Percentiles rank a stretch among this genome's conserved stretches.
Evolutionary conservation across 2,113 vertebrate genomes (phyloP).

Genomic region (Rhinolophus ferrumequinum): DNA sequence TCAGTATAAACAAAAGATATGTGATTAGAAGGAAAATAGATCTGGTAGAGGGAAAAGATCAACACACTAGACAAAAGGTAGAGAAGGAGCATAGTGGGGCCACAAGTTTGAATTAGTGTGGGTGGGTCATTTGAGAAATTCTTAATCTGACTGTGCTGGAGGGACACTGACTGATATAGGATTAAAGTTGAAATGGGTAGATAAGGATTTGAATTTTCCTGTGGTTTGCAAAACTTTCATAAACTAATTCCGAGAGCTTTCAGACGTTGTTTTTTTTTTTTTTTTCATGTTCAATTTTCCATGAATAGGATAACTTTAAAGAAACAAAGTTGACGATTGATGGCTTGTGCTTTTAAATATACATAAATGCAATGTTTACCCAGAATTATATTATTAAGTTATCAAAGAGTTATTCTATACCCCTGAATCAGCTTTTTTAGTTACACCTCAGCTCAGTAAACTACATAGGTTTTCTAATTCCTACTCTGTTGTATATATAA

Average conservation of each 20-base stretch:
- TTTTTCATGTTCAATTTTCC: too few species aligned
- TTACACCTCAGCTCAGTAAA: neutral
- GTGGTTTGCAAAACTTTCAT: neutral
- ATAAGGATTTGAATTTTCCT: neutral
- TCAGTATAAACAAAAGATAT: neutral
- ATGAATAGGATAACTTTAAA: neutral
- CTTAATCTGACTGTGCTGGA: neutral
- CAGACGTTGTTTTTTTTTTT: neutral
- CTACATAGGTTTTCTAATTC: neutral
- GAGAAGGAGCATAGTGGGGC: neutral
- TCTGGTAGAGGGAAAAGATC: neutral
- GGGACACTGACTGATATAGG: neutral
- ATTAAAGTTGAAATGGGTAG: neutral
- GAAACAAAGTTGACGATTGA: neutral
- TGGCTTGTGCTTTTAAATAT: neutral
- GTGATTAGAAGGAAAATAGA: neutral
- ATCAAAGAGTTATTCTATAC: neutral
- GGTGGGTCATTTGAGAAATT: neutral
- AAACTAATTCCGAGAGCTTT: neutral
- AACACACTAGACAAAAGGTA: neutral
- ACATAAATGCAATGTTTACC: neutral
- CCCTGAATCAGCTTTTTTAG: neutral
- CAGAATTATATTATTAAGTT: neutral
- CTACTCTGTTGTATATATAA: neutral
- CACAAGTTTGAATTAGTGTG: neutral